Percentiles rank a stretch among this genome's conserved stretches.
Conservation (phyloP, 1,140 invertebrate genomes). For the Streblospio benedicti region DNA sequence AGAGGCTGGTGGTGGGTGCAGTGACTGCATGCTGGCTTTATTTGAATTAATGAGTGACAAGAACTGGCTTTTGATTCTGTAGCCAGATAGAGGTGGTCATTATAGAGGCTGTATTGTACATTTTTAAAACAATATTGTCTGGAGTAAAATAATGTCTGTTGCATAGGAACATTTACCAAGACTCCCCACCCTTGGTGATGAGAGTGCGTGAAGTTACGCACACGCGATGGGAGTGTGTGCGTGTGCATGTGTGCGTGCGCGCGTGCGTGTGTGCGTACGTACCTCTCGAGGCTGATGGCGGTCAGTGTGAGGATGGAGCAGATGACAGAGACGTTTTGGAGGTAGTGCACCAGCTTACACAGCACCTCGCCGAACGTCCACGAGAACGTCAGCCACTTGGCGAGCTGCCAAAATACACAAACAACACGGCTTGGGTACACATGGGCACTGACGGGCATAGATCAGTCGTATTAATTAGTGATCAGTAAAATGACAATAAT, state of each 20-base stretch:
- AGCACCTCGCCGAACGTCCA: conserved; percentile 64
- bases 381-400: conserved; percentile 64
- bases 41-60: too few relatives aligned
- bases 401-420: conserved; percentile 50
- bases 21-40: too few relatives aligned
- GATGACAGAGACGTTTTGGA: conserved; percentile 66
- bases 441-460: background rate
- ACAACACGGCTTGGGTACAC: background rate
- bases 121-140: too few relatives aligned
- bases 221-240: background rate
- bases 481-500: background rate
- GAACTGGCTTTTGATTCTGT: too few relatives aligned
- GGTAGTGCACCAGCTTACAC: conserved; percentile 66
- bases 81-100: too few relatives aligned
- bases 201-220: background rate
- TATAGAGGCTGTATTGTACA: too few relatives aligned
- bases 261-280: conserved; percentile 25
- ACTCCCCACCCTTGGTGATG: too few relatives aligned
- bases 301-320: conserved; percentile 69
- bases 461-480: background rate
- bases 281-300: conserved; percentile 71
- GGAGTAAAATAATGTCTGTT: too few relatives aligned
- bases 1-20: too few relatives aligned
- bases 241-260: background rate
- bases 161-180: too few relatives aligned